Evolutionary conservation across 2,113 vertebrate genomes (phyloP).

Genomic region (Cnemophilus loriae): DNA sequence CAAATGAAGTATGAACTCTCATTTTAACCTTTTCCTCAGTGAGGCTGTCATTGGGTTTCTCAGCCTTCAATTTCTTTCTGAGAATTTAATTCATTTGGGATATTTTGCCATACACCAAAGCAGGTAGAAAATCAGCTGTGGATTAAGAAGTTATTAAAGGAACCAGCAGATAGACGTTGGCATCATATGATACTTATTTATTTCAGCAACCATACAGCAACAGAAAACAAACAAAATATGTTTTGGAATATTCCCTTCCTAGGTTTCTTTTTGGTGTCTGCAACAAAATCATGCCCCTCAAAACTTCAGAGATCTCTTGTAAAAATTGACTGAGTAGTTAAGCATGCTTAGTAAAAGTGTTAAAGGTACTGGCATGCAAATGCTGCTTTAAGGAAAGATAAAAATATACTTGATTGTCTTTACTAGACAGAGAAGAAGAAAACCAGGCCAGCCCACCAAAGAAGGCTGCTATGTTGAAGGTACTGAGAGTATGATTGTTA

Average conservation of each 20-base stretch:
- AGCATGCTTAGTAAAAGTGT: neutral
- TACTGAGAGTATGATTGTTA: neutral
- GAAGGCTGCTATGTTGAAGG: neutral
- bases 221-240: neutral
- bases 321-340: neutral
- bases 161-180: neutral
- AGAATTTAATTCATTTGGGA: neutral
- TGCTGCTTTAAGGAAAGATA: neutral
- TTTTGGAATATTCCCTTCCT: neutral
- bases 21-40: neutral
- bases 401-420: neutral
- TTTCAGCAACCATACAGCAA: neutral
- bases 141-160: neutral
- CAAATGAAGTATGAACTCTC: neutral
- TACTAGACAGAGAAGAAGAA: neutral
- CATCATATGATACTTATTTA: neutral
- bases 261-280: neutral
- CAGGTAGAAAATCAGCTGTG: neutral
- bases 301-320: neutral
- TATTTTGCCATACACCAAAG: neutral
- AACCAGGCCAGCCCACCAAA: neutral
- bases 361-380: neutral
- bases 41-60: neutral
- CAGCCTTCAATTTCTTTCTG: neutral
- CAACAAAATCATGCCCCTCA: neutral